Conservation (phyloP, 2,888 invertebrate species). For the Syrista parreyssii region DNA sequence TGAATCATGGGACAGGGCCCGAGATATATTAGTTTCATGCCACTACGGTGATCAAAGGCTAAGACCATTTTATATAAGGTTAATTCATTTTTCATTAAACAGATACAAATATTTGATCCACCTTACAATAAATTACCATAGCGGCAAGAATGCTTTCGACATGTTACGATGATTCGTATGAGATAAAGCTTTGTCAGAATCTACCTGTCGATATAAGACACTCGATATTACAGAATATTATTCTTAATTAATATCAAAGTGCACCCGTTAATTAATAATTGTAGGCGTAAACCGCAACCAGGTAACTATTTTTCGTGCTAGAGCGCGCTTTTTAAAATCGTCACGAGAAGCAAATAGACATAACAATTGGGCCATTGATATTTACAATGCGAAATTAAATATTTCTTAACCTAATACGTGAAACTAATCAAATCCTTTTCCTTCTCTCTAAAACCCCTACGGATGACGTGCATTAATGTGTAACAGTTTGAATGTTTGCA, state of each 20-base stretch:
- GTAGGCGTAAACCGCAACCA: not conserved
- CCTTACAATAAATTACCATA: constrained; percentile 3
- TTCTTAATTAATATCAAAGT: not conserved
- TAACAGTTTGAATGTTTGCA: not conserved
- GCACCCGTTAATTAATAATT: not conserved
- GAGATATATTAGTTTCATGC: not conserved
- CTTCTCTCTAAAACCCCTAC: not conserved
- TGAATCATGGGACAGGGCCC: constrained; percentile 20
- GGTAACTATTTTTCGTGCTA: not conserved
- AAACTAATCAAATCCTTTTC: not conserved
- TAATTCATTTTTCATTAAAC: not conserved
- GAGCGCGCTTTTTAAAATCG: not conserved
- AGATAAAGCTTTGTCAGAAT: not conserved
- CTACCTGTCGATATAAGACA: not conserved
- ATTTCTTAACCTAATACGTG: not conserved
- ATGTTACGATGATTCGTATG: not conserved
- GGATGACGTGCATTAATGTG: not conserved
- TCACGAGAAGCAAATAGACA: not conserved
- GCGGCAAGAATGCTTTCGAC: constrained; percentile 20
- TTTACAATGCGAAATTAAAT: not conserved
- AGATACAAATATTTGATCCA: not conserved
- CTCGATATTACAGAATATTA: not conserved
- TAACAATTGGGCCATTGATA: not conserved
- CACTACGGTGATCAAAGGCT: not conserved
- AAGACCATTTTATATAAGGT: not conserved